Percentiles rank a stretch among this genome's conserved stretches.
Evolutionary conservation across 2,888 invertebrate species (phyloP).

Genomic region (Ametastegia equiseti): DNA sequence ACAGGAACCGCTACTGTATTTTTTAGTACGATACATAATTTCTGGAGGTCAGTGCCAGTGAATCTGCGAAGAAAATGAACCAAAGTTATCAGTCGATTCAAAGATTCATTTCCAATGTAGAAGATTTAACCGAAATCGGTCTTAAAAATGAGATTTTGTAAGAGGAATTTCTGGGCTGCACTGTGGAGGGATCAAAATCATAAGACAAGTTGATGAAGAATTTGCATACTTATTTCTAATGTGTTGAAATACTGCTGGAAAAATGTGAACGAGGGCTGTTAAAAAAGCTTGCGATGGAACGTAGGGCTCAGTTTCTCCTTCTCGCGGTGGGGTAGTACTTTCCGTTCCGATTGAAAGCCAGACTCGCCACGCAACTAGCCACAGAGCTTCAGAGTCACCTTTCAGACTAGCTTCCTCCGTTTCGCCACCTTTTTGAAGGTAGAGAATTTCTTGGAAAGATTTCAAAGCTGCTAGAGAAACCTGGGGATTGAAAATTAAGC

Average conservation of each 20-base stretch:
- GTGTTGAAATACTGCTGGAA: slow-evolving; percentile 95
- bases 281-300: slow-evolving; percentile 96
- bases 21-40: slow-evolving; percentile 87
- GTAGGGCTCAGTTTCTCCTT: slow-evolving; percentile 81
- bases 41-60: slow-evolving; percentile 85
- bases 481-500: slow-evolving; percentile 67
- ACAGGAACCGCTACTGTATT: slow-evolving; percentile 89
- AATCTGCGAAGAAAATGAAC: slow-evolving; percentile 77
- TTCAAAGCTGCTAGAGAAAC: slow-evolving; percentile 96
- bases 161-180: not conserved
- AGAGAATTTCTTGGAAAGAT: slow-evolving; percentile 97
- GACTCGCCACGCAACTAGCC: slow-evolving; percentile 90
- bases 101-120: not conserved
- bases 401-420: slow-evolving; percentile 70
- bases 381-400: slow-evolving; percentile 80
- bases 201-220: not conserved
- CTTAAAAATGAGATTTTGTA: not conserved
- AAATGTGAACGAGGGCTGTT: slow-evolving; percentile 96
- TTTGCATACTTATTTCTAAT: slow-evolving; percentile 83
- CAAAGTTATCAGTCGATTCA: not conserved
- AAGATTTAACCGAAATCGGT: not conserved
- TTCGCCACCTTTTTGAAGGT: slow-evolving; percentile 79
- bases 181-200: too few relatives aligned
- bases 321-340: slow-evolving; percentile 82
- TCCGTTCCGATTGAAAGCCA: slow-evolving; percentile 93